phyloP scores from a whole-genome alignment of 2,888 invertebrate genomes.

The Orchesella flavescens region DNA sequence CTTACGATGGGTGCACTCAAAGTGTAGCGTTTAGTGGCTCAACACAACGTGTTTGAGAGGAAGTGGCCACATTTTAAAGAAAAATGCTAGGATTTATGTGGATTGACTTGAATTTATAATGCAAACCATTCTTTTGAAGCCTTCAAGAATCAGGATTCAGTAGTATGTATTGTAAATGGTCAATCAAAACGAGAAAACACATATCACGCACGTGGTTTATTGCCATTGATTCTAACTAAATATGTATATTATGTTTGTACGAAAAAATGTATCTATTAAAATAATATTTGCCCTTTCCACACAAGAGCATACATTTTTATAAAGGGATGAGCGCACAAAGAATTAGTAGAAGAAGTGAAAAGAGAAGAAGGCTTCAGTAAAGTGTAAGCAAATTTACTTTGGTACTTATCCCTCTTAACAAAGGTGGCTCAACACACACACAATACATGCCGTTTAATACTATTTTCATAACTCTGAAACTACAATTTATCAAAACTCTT shows the following conservation, averaged over 20 bases:
- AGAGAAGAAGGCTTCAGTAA: constrained; percentile 23
- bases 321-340: neutral
- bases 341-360: constrained; percentile 7
- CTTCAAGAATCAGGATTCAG: too few relatives aligned
- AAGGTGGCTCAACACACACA: neutral
- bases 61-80: too few relatives aligned
- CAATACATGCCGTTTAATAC: neutral
- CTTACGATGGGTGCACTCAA: too few relatives aligned
- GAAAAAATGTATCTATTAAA: neutral
- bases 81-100: neutral
- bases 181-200: too few relatives aligned
- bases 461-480: neutral
- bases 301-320: constrained; percentile 20
- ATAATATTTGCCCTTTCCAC: constrained; percentile 35
- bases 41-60: too few relatives aligned
- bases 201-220: too few relatives aligned
- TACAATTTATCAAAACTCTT: constrained; percentile 28
- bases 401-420: constrained; percentile 10
- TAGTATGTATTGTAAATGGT: too few relatives aligned
- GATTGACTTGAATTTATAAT: neutral
- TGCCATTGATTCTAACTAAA: too few relatives aligned
- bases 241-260: neutral
- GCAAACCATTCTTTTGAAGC: too few relatives aligned
- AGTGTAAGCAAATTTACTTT: constrained; percentile 36
- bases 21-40: too few relatives aligned